Conservation (phyloP, 2,888 invertebrate species). For the Caenorhabditis sp. region DNA sequence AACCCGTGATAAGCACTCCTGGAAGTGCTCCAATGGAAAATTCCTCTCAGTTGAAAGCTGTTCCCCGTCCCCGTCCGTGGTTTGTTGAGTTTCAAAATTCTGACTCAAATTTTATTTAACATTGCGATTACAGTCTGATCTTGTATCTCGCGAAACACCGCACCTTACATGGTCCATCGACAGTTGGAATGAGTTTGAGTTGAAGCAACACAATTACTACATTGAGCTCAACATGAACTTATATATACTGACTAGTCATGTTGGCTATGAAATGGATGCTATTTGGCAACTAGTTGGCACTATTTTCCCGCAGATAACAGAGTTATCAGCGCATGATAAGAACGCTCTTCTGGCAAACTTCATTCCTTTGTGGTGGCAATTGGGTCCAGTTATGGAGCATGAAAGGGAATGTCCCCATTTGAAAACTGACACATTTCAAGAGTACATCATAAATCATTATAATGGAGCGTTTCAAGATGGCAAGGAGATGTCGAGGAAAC, state of each 20-base stretch:
- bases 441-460: not conserved
- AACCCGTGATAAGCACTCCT: constrained; percentile 32
- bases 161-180: not conserved
- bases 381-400: constrained; percentile 16
- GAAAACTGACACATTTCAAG: not conserved
- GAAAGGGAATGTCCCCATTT: not conserved
- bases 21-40: not conserved
- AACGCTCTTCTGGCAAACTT: constrained; percentile 20
- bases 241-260: not conserved
- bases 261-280: constrained; percentile 4
- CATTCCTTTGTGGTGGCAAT: constrained; percentile 29
- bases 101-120: not conserved
- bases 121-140: constrained; percentile 8
- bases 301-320: constrained; percentile 10
- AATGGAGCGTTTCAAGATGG: not conserved
- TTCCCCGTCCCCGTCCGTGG: no score
- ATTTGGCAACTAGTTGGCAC: not conserved
- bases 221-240: constrained; percentile 2
- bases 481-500: not conserved
- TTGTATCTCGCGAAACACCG: not conserved
- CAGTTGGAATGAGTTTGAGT: no score
- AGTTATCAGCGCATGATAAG: not conserved
- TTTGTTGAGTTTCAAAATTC: no score
- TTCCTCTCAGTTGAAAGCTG: no score
- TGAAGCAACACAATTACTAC: no score